These are phyloP conservation scores for Epistrophe eligans DNA, from an alignment of 2,888 invertebrate genomes.

Conservation along the genomic window DNA sequence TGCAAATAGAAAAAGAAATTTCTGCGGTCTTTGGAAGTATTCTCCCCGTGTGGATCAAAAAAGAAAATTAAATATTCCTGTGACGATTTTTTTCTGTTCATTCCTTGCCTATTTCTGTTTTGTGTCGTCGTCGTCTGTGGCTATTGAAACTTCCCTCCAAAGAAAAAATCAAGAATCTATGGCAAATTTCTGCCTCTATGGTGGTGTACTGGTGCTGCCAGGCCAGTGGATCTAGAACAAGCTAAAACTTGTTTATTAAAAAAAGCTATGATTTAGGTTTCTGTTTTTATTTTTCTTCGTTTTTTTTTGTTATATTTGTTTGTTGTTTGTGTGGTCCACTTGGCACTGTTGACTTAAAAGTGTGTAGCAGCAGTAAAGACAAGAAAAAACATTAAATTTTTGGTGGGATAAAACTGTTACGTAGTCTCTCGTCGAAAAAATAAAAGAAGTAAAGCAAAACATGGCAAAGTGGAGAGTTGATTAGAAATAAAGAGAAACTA, in stretches of 20 bases:
- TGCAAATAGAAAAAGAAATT: not conserved
- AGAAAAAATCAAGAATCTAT: constrained; percentile 59
- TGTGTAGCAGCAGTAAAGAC: constrained; percentile 34
- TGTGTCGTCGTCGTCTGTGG: constrained; percentile 48
- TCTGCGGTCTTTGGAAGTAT: constrained; percentile 27
- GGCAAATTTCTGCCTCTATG: constrained; percentile 60
- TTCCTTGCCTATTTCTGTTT: constrained; percentile 67
- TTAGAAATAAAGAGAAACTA: constrained; percentile 58
- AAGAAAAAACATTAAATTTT: constrained; percentile 50
- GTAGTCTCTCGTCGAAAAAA: constrained; percentile 60
- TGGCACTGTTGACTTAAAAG: constrained; percentile 68
- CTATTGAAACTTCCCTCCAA: constrained; percentile 58
- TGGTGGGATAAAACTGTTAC: constrained; percentile 73
- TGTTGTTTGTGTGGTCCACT: constrained; percentile 71
- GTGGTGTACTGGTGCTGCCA: constrained; percentile 50
- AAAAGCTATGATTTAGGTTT: constrained; percentile 63
- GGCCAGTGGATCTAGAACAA: constrained; percentile 58
- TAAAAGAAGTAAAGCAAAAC: constrained; percentile 70
- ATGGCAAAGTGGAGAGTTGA: constrained; percentile 72
- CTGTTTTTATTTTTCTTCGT: constrained; percentile 67
- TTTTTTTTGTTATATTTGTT: constrained; percentile 71
- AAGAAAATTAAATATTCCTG: constrained; percentile 62
- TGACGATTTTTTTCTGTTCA: constrained; percentile 58
- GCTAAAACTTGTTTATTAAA: constrained; percentile 70
- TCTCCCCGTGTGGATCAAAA: constrained; percentile 42